Evolutionary conservation across 2,113 vertebrate species (phyloP).

Genomic region (Cinclus mexicanus): DNA sequence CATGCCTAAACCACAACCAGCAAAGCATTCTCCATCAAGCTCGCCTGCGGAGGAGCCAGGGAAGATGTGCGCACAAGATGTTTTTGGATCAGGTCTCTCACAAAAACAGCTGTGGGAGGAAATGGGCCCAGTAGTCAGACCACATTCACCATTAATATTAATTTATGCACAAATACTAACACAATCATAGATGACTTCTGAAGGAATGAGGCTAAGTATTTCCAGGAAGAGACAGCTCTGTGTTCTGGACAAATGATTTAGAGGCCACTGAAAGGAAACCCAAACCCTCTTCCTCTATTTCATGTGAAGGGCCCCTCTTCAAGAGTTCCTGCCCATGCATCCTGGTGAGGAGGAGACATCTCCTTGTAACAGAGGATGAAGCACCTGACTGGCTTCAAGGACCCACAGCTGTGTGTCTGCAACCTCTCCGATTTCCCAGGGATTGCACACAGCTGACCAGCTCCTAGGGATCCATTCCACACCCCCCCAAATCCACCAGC

Average conservation of each 20-base stretch:
- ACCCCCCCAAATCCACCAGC: neutral
- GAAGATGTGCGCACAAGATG: constrained; percentile 16
- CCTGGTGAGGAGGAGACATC: neutral
- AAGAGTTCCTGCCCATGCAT: neutral
- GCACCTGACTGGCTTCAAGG: neutral
- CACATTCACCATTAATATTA: constrained; percentile 51
- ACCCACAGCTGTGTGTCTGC: neutral
- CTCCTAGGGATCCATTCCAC: neutral
- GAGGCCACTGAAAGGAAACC: constrained; percentile 34
- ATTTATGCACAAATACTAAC: constrained; percentile 50
- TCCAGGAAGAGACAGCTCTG: constrained; percentile 1
- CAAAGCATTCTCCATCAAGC: neutral
- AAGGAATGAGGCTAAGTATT: neutral
- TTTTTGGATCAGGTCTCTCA: constrained; percentile 12
- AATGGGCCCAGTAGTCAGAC: constrained; percentile 50
- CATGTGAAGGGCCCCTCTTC: neutral
- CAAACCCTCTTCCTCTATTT: constrained; percentile 8
- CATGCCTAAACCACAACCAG: constrained; percentile 50
- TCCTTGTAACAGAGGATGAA: neutral
- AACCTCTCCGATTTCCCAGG: neutral
- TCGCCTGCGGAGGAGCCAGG: neutral
- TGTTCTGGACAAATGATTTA: constrained; percentile 29
- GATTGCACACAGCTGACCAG: neutral
- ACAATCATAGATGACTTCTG: constrained; percentile 23
- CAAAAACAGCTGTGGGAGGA: constrained; percentile 45